phyloP scores from a whole-genome alignment of 2,797 vertebrate genomes.

The Poecilia picta region DNA sequence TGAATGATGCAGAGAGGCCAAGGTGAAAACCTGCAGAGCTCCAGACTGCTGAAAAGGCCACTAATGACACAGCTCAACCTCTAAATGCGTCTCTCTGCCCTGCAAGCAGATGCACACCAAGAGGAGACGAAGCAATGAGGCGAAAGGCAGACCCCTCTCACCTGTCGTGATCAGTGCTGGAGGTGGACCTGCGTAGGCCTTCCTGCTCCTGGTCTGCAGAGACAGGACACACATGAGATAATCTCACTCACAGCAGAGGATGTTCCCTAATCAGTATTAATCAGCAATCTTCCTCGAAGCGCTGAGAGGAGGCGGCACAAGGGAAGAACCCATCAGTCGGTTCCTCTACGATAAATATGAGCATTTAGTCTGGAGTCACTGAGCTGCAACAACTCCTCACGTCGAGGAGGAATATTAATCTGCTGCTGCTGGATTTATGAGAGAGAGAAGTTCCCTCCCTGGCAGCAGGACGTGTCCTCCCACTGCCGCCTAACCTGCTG shows the following conservation, averaged over 20 bases:
- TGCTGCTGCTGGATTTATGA: slow-evolving; percentile 37
- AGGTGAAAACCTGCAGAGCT: slow-evolving; percentile 15
- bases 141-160: slow-evolving; percentile 37
- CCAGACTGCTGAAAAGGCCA: slow-evolving; percentile 4
- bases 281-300: slow-evolving; percentile 36
- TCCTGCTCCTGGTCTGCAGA: slow-evolving; percentile 78
- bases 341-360: slow-evolving; percentile 53
- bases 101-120: neutral
- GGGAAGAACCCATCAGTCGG: slow-evolving; percentile 28
- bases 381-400: slow-evolving; percentile 24
- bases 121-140: neutral
- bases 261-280: slow-evolving; percentile 45
- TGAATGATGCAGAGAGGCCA: neutral
- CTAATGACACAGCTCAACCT: slow-evolving; percentile 4
- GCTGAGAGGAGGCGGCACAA: neutral
- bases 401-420: slow-evolving; percentile 47
- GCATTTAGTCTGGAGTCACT: slow-evolving; percentile 49
- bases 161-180: slow-evolving; percentile 83
- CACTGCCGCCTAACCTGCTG: slow-evolving; percentile 18
- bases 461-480: slow-evolving; percentile 40
- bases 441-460: slow-evolving; percentile 8
- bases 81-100: neutral
- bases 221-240: slow-evolving; percentile 17
- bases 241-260: slow-evolving; percentile 16
- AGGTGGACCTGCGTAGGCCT: slow-evolving; percentile 75